Conservation (phyloP, 2,888 invertebrate genomes). For the Tenthredo distinguenda region DNA sequence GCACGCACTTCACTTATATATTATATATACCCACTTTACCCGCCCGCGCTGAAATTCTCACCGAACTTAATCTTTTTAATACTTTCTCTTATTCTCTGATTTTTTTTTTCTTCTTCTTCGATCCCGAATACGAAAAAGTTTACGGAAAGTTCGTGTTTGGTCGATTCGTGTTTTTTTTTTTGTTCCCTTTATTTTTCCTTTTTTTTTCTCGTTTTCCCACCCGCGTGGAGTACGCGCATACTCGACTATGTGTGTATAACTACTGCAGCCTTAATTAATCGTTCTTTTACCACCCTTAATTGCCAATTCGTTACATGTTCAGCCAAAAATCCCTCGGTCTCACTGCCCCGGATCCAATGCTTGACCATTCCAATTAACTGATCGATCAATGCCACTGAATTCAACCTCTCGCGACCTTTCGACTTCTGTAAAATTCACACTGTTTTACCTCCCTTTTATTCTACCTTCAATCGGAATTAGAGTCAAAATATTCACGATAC, state of each 20-base stretch:
- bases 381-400: slow-evolving; percentile 35
- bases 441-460: not conserved
- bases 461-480: not conserved
- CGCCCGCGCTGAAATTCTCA: not conserved
- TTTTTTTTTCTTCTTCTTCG: not conserved
- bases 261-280: slow-evolving; percentile 30
- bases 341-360: slow-evolving; percentile 18
- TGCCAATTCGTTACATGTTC: slow-evolving; percentile 37
- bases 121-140: not conserved
- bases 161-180: no score
- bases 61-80: not conserved
- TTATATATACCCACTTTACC: not conserved
- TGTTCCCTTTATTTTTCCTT: not conserved
- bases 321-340: slow-evolving; percentile 27
- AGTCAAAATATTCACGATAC: not conserved
- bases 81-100: not conserved
- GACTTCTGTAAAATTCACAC: not conserved
- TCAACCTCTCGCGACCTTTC: slow-evolving; percentile 7
- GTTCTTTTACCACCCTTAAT: slow-evolving; percentile 31
- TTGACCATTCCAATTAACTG: slow-evolving; percentile 27
- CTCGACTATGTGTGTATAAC: not conserved
- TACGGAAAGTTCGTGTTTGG: not conserved
- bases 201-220: no score
- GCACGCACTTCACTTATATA: not conserved
- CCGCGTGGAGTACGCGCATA: not conserved